These are phyloP conservation scores for Polypedilum pembai DNA, from an alignment of 1,140 invertebrate genomes.

Conservation along the genomic window DNA sequence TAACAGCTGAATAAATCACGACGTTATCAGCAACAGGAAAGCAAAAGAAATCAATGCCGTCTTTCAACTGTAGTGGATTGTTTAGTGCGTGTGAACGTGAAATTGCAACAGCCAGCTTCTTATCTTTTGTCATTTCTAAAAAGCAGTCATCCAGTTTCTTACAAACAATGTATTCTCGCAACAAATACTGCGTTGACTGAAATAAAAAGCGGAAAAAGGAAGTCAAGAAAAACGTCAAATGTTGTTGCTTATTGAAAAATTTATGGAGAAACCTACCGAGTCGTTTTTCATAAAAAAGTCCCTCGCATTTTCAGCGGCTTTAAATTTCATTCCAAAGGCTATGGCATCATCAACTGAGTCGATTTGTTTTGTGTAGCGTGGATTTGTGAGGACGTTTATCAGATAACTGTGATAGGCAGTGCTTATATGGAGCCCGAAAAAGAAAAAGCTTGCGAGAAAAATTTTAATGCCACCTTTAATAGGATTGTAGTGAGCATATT, in stretches of 20 bases:
- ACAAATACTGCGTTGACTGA: constrained; percentile 1
- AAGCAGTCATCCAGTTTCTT: constrained; percentile 27
- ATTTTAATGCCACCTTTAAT: constrained; percentile 8
- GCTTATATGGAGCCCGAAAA: constrained; percentile 30
- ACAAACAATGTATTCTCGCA: constrained; percentile 7
- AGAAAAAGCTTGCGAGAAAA: constrained; percentile 30
- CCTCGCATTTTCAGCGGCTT: constrained; percentile 12
- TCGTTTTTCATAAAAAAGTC: constrained; percentile 23
- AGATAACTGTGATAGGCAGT: constrained; percentile 31
- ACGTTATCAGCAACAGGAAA: constrained; percentile 29
- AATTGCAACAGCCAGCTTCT: constrained; percentile 21
- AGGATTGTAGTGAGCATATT: constrained; percentile 9
- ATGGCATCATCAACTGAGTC: constrained; percentile 25
- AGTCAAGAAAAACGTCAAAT: background rate
- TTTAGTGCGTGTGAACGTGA: constrained; percentile 28
- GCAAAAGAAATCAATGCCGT: constrained; percentile 25
- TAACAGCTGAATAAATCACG: constrained; percentile 27
- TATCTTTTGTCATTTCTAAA: background rate
- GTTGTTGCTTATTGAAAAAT: background rate
- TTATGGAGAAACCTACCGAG: background rate
- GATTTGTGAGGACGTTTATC: constrained; percentile 31
- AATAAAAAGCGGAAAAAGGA: background rate
- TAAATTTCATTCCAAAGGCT: background rate
- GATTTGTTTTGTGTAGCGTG: constrained; percentile 31
- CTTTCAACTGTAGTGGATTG: background rate